Base-by-base conservation (phyloP, 2,888 invertebrate genomes). In the Dryadula phaetusa region DNA sequence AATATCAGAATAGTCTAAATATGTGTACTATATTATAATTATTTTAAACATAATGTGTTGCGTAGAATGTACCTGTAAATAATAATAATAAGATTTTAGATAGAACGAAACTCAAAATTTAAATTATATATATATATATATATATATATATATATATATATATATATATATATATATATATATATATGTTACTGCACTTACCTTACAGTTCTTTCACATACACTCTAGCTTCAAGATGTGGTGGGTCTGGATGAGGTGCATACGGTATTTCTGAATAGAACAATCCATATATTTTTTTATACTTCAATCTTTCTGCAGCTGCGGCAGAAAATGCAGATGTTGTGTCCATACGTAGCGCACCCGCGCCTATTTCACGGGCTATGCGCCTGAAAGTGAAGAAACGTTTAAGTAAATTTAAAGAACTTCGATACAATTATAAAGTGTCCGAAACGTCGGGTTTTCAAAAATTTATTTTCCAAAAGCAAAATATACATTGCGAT, bases 271-370 rank as follows among this genome's bases (percentile, higher is more conserved):
- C 95, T 0, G 92, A 83, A 80, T 96, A 97, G 32, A 93, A 90
- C 28, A 96, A 82, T 22, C 92, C 84, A 85, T 95, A 96, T 62
- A 96, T 93, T 73, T 93, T 93, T 74, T 95, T 93, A 86, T 96
- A 97, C 62, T 95, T 95, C 62, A 96, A 88, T 70, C 95, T 93
- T 71, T 95, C 95, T 65, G 96, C 94, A 0, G 96, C 95, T 54
- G 95, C 94, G 0, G 96, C 96, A 8, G 97, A 96, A 84, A 94
- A 97, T 58, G 95, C 94, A 44, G 97, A 97, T 10, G 96, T 95
- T 72, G 97, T 96, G 76, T 97, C 95, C 72, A 95, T 95, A 37
- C 96, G 94, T 78, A 96, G 92, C 8, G 96, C 93, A 37, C 93
- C 85, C 44, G 94, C 94, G 54, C 93, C 94, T 34, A 92, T 80